Evolutionary conservation across 2,797 vertebrate genomes (phyloP).

Genomic region (Etheostoma nigrum): DNA sequence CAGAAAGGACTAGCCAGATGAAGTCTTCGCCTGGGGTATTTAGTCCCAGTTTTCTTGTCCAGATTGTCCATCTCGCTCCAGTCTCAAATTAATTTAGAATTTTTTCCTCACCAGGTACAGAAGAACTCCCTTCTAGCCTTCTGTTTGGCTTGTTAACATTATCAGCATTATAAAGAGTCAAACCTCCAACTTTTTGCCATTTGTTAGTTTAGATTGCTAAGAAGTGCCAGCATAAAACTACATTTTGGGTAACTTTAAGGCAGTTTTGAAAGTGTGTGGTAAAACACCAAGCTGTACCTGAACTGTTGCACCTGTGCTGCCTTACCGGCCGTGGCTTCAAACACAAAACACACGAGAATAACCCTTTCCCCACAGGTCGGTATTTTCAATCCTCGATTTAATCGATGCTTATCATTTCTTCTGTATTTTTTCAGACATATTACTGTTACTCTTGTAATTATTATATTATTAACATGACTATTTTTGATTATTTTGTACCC

Average conservation of each 20-base stretch:
- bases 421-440: slow-evolving; percentile 75
- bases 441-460: slow-evolving; percentile 81
- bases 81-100: slow-evolving; percentile 1
- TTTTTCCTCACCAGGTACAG: slow-evolving; percentile 28
- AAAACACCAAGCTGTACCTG: background rate
- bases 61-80: slow-evolving; percentile 7
- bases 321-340: slow-evolving; percentile 38
- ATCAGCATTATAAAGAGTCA: slow-evolving; percentile 3
- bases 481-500: slow-evolving; percentile 71
- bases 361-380: slow-evolving; percentile 24
- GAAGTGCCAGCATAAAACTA: background rate
- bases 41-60: slow-evolving; percentile 8
- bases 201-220: background rate
- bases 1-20: background rate
- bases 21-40: background rate
- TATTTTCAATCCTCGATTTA: slow-evolving; percentile 44
- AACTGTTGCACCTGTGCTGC: slow-evolving; percentile 58
- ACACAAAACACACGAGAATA: slow-evolving; percentile 8
- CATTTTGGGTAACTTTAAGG: background rate
- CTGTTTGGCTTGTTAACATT: background rate
- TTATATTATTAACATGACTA: slow-evolving; percentile 76
- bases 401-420: slow-evolving; percentile 62
- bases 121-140: background rate
- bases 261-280: slow-evolving; percentile 15
- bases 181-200: background rate